Conservation (phyloP, 2,888 invertebrate species). For the Orchesella flavescens region DNA sequence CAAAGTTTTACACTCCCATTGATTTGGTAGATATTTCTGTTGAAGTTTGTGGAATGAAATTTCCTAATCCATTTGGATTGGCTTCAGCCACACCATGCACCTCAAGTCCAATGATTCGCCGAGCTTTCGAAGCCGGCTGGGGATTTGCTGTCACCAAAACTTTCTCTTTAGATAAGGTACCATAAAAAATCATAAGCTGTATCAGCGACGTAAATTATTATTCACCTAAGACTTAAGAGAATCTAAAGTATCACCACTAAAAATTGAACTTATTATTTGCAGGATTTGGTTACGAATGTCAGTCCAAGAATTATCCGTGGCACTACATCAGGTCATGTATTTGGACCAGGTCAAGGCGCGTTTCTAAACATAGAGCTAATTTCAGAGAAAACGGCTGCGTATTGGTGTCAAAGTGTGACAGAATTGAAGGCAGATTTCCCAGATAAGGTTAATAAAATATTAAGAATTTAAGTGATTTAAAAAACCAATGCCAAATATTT, state of each 20-base stretch:
- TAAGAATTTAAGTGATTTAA: background rate
- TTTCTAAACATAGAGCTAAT: slow-evolving; percentile 98
- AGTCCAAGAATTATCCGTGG: slow-evolving; percentile 97
- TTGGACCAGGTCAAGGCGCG: slow-evolving; percentile 95
- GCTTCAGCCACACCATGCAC: slow-evolving; percentile 98
- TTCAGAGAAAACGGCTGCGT: slow-evolving; percentile 94
- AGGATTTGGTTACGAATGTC: slow-evolving; percentile 96
- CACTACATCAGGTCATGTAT: slow-evolving; percentile 90
- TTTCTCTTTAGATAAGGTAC: slow-evolving; percentile 92
- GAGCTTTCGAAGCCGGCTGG: slow-evolving; percentile 97
- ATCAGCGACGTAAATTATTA: too few relatives aligned
- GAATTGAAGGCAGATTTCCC: slow-evolving; percentile 96
- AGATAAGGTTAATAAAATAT: slow-evolving; percentile 79
- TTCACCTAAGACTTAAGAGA: too few relatives aligned
- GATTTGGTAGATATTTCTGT: slow-evolving; percentile 95
- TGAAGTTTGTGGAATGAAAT: slow-evolving; percentile 92
- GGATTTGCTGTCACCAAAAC: slow-evolving; percentile 98
- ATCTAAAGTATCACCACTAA: too few relatives aligned
- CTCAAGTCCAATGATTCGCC: slow-evolving; percentile 92
- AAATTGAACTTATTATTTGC: background rate
- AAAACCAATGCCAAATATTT: too few relatives aligned
- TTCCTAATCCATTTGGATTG: slow-evolving; percentile 96
- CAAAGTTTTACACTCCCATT: slow-evolving; percentile 92
- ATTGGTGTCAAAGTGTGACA: slow-evolving; percentile 91
- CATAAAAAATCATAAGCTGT: too few relatives aligned